Percentiles rank a stretch among this genome's conserved stretches.
phyloP scores from a whole-genome alignment of 2,888 invertebrate genomes.

The Bhutanitis thaidina region DNA sequence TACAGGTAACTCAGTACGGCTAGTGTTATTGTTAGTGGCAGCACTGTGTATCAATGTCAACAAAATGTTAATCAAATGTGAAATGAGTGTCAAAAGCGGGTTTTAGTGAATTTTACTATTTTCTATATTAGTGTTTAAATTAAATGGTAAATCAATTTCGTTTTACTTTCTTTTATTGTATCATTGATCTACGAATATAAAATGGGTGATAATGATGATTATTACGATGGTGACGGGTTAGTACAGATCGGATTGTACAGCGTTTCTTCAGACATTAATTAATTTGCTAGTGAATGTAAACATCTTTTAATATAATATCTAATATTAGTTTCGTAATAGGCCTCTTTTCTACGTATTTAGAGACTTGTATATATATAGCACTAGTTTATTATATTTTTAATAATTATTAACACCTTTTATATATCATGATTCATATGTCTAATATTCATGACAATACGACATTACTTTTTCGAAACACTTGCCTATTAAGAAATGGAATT shows the following conservation, averaged over 20 bases:
- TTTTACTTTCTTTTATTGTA: conserved; percentile 26
- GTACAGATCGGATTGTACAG: conserved; percentile 42
- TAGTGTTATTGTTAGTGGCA: no score
- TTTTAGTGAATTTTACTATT: conserved; percentile 17
- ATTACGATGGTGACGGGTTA: conserved; percentile 75
- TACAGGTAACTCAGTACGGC: no score
- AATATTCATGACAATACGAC: no score
- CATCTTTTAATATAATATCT: background rate
- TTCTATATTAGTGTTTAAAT: conserved; percentile 28
- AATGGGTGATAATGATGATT: conserved; percentile 71
- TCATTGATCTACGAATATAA: conserved; percentile 24
- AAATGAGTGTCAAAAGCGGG: conserved; percentile 18
- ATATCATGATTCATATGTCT: no score
- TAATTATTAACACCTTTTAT: no score
- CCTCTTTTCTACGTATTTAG: no score
- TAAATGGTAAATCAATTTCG: conserved; percentile 45
- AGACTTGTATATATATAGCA: no score
- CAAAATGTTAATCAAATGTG: background rate
- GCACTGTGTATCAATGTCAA: no score
- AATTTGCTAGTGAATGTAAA: background rate
- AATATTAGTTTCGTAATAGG: background rate
- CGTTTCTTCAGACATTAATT: conserved; percentile 11
- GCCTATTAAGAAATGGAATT: no score
- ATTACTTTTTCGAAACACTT: no score
- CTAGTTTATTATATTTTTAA: no score